Percentiles rank a stretch among this genome's conserved stretches.
phyloP scores from a whole-genome alignment of 1,140 invertebrate species.

The Goniozus legneri region DNA sequence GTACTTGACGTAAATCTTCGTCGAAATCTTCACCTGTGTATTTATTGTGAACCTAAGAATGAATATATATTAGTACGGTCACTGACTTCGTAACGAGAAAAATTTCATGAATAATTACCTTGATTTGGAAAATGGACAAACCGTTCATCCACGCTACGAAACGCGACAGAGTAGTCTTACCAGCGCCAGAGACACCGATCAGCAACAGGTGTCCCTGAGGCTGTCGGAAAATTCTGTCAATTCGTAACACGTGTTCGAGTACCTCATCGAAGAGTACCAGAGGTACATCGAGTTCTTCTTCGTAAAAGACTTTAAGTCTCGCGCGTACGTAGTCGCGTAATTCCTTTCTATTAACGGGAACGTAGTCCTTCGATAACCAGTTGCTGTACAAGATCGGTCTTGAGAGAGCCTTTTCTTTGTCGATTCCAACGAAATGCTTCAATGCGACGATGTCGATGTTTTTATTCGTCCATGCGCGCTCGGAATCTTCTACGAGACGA shows the following conservation, averaged over 20 bases:
- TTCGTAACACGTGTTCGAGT: slow-evolving; percentile 95
- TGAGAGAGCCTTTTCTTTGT: slow-evolving; percentile 78
- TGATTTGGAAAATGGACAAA: slow-evolving; percentile 96
- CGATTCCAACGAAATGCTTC: slow-evolving; percentile 93
- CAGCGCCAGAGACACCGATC: slow-evolving; percentile 96
- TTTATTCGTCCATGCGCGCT: slow-evolving; percentile 97
- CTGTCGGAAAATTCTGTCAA: slow-evolving; percentile 98
- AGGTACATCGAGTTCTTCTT: slow-evolving; percentile 98
- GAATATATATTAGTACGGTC: too few species aligned
- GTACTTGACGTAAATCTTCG: slow-evolving; percentile 92
- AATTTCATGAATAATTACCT: slow-evolving; percentile 53
- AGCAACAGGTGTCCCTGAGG: slow-evolving; percentile 96
- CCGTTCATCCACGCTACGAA: slow-evolving; percentile 99
- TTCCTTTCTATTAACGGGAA: slow-evolving; percentile 93
- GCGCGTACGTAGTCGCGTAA: slow-evolving; percentile 95
- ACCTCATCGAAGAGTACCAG: slow-evolving; percentile 98
- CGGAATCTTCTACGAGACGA: slow-evolving; percentile 89
- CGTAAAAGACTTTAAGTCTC: slow-evolving; percentile 97
- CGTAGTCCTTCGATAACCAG: slow-evolving; percentile 98
- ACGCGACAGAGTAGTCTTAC: slow-evolving; percentile 96
- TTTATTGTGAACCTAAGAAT: slow-evolving; percentile 89
- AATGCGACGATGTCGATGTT: slow-evolving; percentile 92
- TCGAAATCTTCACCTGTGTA: slow-evolving; percentile 98
- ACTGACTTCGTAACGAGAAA: too few species aligned
- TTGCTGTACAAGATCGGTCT: slow-evolving; percentile 97